A percentile compares a stretch with the other conserved stretches of the same genome.
Conservation (phyloP, 1,140 invertebrate genomes). For the Trichonephila inaurata region DNA sequence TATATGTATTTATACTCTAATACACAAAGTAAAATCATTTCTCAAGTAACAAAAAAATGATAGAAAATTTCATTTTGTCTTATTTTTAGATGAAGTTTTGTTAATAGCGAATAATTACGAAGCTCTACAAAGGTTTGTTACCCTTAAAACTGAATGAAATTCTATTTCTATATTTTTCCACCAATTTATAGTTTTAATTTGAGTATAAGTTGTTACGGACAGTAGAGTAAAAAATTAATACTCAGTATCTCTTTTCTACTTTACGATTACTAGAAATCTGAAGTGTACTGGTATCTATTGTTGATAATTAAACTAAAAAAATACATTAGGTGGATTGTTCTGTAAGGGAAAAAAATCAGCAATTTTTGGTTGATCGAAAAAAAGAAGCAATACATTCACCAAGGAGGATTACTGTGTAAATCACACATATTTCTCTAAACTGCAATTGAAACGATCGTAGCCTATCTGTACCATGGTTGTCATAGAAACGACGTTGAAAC, state of each 20-base stretch:
- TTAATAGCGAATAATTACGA: too few relatives aligned
- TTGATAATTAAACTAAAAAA: slow-evolving; percentile 39
- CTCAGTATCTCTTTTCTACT: not conserved
- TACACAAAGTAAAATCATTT: too few relatives aligned
- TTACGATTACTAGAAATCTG: not conserved
- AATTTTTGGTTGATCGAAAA: not conserved
- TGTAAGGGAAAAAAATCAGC: not conserved
- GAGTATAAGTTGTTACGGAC: too few relatives aligned
- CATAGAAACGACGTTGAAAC: slow-evolving; percentile 1
- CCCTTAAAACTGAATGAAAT: too few relatives aligned
- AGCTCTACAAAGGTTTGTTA: too few relatives aligned
- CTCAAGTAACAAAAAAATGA: too few relatives aligned
- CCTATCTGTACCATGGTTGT: slow-evolving; percentile 1
- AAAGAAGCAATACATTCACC: slow-evolving; percentile 10
- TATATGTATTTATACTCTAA: too few relatives aligned
- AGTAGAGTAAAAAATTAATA: too few relatives aligned
- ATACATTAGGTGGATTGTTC: slow-evolving; percentile 13
- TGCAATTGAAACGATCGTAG: slow-evolving; percentile 30
- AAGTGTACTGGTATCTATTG: not conserved
- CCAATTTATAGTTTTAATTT: too few relatives aligned
- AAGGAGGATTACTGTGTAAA: slow-evolving; percentile 18
- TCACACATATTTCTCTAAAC: slow-evolving; percentile 33
- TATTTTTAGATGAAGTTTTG: too few relatives aligned
- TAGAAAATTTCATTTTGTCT: too few relatives aligned
- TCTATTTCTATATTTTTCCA: too few relatives aligned